Evolutionary conservation across 2,888 invertebrate genomes (phyloP).

Genomic region (Resseliella maxima): DNA sequence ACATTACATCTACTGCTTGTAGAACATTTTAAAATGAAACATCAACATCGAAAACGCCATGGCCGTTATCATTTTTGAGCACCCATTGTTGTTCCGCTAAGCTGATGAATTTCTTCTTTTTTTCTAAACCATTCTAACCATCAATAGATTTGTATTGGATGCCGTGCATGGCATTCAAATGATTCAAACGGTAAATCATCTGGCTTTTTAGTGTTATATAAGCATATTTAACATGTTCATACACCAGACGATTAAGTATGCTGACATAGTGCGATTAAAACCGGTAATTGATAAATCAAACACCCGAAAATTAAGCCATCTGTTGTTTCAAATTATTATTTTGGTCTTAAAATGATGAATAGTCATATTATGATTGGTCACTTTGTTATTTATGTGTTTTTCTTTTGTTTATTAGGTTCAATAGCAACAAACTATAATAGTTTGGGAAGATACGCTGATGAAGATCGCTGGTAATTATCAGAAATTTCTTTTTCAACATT

Average conservation of each 20-base stretch:
- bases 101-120: constrained; percentile 25
- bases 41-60: constrained; percentile 5
- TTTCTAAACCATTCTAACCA: not conserved
- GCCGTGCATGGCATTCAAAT: not conserved
- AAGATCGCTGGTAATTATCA: constrained; percentile 78
- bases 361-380: not conserved
- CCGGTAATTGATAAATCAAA: constrained; percentile 21
- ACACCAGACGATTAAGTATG: constrained; percentile 3
- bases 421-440: constrained; percentile 74
- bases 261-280: constrained; percentile 23
- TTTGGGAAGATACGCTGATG: constrained; percentile 73
- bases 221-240: not conserved
- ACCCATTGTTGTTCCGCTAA: not conserved
- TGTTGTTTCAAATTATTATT: not conserved
- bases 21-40: not conserved
- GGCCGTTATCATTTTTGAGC: not conserved
- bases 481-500: too few species aligned
- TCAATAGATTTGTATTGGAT: constrained; percentile 32
- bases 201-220: not conserved
- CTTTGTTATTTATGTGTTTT: not conserved
- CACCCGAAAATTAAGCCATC: constrained; percentile 26
- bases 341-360: too few species aligned
- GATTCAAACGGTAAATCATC: constrained; percentile 12
- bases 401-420: constrained; percentile 67
- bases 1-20: not conserved